A percentile compares a stretch with the other conserved stretches of the same genome.
These are phyloP conservation scores for Bryconaethiops microstoma DNA, from an alignment of 2,797 vertebrate species.

Conservation along the genomic window DNA sequence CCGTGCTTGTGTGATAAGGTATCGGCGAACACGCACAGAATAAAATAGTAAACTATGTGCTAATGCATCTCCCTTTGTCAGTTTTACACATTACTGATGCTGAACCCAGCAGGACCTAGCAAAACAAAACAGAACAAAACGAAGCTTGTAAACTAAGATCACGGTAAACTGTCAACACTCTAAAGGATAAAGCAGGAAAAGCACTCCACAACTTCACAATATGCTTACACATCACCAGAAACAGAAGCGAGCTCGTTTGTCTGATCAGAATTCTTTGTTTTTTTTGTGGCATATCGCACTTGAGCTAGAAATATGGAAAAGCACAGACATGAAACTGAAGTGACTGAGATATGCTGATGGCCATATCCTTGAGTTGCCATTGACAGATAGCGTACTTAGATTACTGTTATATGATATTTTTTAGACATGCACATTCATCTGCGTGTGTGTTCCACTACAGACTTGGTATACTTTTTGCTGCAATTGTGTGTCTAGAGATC, in stretches of 20 bases:
- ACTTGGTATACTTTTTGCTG: conserved; percentile 2
- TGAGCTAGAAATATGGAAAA: conserved; percentile 49
- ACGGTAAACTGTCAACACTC: conserved; percentile 59
- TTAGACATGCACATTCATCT: neutral
- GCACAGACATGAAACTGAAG: conserved; percentile 48
- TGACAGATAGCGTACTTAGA: conserved; percentile 50
- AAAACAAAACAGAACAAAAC: conserved; percentile 50
- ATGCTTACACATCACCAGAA: conserved; percentile 64
- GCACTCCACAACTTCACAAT: conserved; percentile 66
- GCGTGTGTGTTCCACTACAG: neutral
- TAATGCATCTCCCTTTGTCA: conserved; percentile 57
- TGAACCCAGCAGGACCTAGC: conserved; percentile 54
- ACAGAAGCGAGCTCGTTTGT: conserved; percentile 66
- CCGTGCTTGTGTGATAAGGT: conserved; percentile 34
- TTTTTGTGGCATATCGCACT: conserved; percentile 54
- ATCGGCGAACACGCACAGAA: conserved; percentile 28
- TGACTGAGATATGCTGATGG: conserved; percentile 61
- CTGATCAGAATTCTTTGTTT: conserved; percentile 30
- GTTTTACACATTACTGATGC: conserved; percentile 44
- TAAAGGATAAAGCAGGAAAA: conserved; percentile 66
- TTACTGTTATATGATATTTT: conserved; percentile 37
- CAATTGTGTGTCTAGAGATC: neutral
- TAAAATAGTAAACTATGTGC: conserved; percentile 47
- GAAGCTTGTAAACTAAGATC: conserved; percentile 54
- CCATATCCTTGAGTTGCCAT: conserved; percentile 49